phyloP scores from a whole-genome alignment of 1,140 invertebrate genomes.

The Scaptomyza graminum region DNA sequence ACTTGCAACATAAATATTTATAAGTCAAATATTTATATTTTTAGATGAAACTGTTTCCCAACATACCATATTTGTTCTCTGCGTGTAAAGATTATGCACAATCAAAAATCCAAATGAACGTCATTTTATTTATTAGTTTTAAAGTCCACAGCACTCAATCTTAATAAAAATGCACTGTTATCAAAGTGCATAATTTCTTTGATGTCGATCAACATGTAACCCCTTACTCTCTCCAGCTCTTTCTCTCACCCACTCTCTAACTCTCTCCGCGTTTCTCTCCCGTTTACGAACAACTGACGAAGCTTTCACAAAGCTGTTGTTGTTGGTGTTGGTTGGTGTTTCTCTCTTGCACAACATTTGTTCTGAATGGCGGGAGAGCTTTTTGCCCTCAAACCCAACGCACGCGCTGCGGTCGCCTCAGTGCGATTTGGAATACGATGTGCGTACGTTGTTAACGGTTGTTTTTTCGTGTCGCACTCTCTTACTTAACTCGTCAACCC shows the following conservation, averaged over 20 bases:
- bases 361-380: conserved; percentile 21
- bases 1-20: too few relatives aligned
- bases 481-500: conserved; percentile 1
- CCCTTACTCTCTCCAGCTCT: not conserved
- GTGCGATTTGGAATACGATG: conserved; percentile 32
- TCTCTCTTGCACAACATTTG: conserved; percentile 3
- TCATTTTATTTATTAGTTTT: not conserved
- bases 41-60: too few relatives aligned
- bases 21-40: too few relatives aligned
- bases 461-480: conserved; percentile 1
- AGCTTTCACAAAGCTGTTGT: conserved; percentile 17
- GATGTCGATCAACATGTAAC: conserved; percentile 7
- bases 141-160: conserved; percentile 3
- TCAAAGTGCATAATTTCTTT: conserved; percentile 9
- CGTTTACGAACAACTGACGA: not conserved
- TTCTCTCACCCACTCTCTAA: too few relatives aligned
- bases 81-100: too few relatives aligned
- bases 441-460: conserved; percentile 44
- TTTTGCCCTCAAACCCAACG: conserved; percentile 38
- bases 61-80: not conserved
- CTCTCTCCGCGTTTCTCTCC: not conserved
- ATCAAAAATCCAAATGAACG: not conserved
- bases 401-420: conserved; percentile 28
- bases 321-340: not conserved
- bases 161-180: not conserved